Percentiles rank a stretch among this genome's conserved stretches.
Evolutionary conservation across 2,113 vertebrate species (phyloP).

Genomic region (Tympanuchus pallidicinctus): DNA sequence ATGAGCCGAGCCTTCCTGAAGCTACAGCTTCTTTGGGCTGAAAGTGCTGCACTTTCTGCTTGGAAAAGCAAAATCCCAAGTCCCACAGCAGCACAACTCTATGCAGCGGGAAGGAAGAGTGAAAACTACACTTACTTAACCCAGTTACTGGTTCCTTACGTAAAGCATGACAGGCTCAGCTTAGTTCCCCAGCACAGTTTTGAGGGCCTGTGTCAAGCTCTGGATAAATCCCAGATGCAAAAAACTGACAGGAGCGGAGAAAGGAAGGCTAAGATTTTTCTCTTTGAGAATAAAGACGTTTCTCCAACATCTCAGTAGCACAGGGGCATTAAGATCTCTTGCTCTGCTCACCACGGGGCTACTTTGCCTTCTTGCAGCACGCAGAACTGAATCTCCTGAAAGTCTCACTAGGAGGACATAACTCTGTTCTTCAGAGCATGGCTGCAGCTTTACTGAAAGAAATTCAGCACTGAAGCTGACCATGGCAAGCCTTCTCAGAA

Average conservation of each 20-base stretch:
- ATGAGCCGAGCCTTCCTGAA: not conserved
- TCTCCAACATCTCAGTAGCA: not conserved
- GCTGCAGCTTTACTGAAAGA: not conserved
- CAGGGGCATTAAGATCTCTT: not conserved
- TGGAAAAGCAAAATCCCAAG: fast-evolving
- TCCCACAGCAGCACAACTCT: fast-evolving
- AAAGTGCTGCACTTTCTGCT: fast-evolving
- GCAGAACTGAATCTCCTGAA: not conserved
- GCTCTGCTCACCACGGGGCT: not conserved
- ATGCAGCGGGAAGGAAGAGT: not conserved
- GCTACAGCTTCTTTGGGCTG: not conserved
- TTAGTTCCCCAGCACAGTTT: not conserved
- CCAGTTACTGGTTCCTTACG: not conserved
- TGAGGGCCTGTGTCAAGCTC: not conserved
- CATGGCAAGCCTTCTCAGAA: fast-evolving
- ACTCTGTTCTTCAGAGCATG: not conserved
- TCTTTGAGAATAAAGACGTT: not conserved
- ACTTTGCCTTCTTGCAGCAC: not conserved
- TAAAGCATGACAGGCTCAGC: not conserved
- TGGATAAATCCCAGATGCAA: not conserved
- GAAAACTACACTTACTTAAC: not conserved
- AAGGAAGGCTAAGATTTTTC: not conserved
- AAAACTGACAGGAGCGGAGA: not conserved
- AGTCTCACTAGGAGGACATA: not conserved
- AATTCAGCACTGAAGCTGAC: not conserved